Percentiles rank a stretch among this genome's conserved stretches.
Evolutionary conservation across 2,888 invertebrate genomes (phyloP).

Genomic region (Smittia aterrima): DNA sequence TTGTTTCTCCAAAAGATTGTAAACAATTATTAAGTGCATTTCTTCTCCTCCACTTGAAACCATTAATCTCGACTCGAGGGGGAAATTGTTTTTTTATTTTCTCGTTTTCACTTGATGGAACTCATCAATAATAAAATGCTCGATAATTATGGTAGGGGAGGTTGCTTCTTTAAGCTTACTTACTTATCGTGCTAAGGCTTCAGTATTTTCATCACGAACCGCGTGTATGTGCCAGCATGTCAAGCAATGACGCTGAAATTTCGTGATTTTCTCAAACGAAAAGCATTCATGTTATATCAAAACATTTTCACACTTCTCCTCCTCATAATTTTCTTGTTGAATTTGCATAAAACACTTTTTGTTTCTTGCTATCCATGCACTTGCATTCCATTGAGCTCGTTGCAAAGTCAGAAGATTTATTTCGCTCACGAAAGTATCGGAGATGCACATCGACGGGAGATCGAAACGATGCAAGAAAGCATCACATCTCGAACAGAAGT

Average conservation of each 20-base stretch:
- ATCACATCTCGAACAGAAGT: conserved; percentile 23
- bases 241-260: neutral
- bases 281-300: conserved; percentile 17
- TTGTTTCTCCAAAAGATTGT: conserved; percentile 77
- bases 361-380: too few relatives aligned
- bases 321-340: neutral
- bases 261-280: neutral
- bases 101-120: neutral
- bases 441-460: conserved; percentile 10
- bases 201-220: neutral
- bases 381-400: conserved; percentile 12
- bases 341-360: neutral
- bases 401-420: conserved; percentile 9
- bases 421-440: neutral
- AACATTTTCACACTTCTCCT: conserved; percentile 17
- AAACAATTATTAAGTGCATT: conserved; percentile 68
- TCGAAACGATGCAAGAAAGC: conserved; percentile 9
- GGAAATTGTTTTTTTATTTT: neutral
- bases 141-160: neutral
- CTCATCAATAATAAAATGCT: neutral
- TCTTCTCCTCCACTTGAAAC: neutral
- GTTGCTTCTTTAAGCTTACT: neutral
- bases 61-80: conserved; percentile 8
- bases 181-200: neutral
- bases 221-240: neutral